A percentile compares a stretch with the other conserved stretches of the same genome.
Conservation (phyloP, 2,113 vertebrate species). For the Cricetomys ansorgei region DNA sequence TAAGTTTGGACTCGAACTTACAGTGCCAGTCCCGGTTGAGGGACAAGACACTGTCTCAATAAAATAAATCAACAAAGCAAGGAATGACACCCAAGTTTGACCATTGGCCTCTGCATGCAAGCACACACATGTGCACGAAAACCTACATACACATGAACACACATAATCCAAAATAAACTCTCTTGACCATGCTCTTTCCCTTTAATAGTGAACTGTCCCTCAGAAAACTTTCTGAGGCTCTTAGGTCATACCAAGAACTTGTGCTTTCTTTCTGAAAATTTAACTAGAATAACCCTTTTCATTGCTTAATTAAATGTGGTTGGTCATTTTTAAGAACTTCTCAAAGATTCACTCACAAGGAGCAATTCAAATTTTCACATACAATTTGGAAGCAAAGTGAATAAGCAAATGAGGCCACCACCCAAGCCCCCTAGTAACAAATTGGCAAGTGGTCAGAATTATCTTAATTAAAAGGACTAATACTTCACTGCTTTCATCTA, state of each 20-base stretch:
- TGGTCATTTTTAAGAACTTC: neutral
- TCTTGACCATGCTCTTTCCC: neutral
- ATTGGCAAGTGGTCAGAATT: neutral
- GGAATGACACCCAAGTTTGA: too few relatives aligned
- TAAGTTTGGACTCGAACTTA: too few relatives aligned
- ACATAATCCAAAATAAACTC: neutral
- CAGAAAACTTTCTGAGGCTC: neutral
- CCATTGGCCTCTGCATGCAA: too few relatives aligned
- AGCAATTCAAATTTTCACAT: neutral
- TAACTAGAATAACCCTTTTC: neutral
- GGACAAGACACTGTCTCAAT: too few relatives aligned
- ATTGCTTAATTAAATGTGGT: neutral
- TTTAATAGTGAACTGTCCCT: neutral
- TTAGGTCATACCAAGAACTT: too few relatives aligned
- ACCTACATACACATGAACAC: neutral
- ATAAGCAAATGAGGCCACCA: neutral
- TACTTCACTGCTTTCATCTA: neutral
- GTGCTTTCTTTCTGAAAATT: too few relatives aligned
- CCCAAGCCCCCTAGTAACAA: too few relatives aligned
- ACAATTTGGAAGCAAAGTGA: neutral
- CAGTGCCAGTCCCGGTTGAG: too few relatives aligned
- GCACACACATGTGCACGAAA: too few relatives aligned
- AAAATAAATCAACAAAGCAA: too few relatives aligned
- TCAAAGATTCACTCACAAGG: neutral
- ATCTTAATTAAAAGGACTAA: neutral